A percentile compares a stretch with the other conserved stretches of the same genome.
Evolutionary conservation across 1,140 invertebrate genomes (phyloP).

Genomic region (Conus ventricosus): DNA sequence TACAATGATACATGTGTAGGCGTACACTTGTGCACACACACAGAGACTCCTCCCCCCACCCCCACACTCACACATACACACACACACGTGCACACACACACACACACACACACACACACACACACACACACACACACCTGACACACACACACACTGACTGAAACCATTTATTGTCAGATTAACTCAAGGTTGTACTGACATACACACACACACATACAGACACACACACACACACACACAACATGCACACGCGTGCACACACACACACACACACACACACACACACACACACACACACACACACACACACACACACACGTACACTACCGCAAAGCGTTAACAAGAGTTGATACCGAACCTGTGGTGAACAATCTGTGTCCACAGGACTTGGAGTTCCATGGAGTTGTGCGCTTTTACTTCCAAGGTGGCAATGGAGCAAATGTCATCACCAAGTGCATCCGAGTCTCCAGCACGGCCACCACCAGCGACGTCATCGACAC

Average conservation of each 20-base stretch:
- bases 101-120: background rate
- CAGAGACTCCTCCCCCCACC: too few relatives aligned
- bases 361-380: background rate
- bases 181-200: too few relatives aligned
- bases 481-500: constrained; percentile 96
- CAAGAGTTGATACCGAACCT: too few relatives aligned
- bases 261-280: too few relatives aligned
- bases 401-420: constrained; percentile 99
- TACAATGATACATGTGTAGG: too few relatives aligned
- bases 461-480: constrained; percentile 96
- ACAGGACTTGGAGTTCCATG: constrained; percentile 98
- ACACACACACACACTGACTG: background rate
- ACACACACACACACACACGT: background rate
- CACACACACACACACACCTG: background rate
- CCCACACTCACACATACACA: background rate
- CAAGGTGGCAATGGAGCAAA: constrained; percentile 84
- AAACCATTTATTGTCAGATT: too few relatives aligned
- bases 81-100: background rate
- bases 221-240: background rate
- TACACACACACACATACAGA: background rate
- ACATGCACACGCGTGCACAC: background rate
- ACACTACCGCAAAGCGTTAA: too few relatives aligned
- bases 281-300: background rate
- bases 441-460: constrained; percentile 99
- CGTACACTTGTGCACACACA: background rate